These are phyloP conservation scores for Psittacara wagleri DNA, from an alignment of 2,113 vertebrate genomes.

Conservation along the genomic window DNA sequence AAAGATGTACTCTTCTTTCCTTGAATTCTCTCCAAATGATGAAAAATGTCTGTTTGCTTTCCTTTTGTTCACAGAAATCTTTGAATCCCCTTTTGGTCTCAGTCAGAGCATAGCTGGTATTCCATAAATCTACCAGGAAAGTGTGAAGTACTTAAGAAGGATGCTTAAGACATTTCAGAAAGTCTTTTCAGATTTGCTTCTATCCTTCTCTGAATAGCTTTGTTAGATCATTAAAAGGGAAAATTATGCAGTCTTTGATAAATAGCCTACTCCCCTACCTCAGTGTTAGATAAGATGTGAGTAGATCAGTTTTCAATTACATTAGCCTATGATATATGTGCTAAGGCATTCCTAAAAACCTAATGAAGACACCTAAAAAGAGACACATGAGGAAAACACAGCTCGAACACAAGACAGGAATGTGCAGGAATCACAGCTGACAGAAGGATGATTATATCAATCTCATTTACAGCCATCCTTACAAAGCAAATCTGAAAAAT, in stretches of 20 bases:
- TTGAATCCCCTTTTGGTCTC: conserved; percentile 13
- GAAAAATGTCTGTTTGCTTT: not conserved
- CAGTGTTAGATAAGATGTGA: not conserved
- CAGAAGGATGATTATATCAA: not conserved
- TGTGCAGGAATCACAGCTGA: not conserved
- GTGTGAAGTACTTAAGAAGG: not conserved
- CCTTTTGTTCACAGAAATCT: not conserved
- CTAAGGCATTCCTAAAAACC: conserved; percentile 8
- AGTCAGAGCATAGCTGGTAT: not conserved
- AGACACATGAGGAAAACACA: not conserved
- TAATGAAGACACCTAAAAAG: not conserved
- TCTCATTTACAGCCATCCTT: not conserved
- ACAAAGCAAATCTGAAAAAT: not conserved
- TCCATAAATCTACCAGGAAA: not conserved
- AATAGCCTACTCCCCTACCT: not conserved
- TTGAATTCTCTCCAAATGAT: not conserved
- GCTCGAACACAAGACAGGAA: not conserved
- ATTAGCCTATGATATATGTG: not conserved
- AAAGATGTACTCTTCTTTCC: not conserved
- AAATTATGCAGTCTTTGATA: conserved; percentile 17
- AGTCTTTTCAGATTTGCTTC: conserved; percentile 2
- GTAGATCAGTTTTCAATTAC: not conserved
- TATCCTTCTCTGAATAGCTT: not conserved
- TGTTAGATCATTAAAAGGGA: not conserved
- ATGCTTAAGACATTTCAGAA: not conserved